A percentile compares a stretch with the other conserved stretches of the same genome.
phyloP scores from a whole-genome alignment of 1,140 invertebrate genomes.

The Aphaenogaster rudis region DNA sequence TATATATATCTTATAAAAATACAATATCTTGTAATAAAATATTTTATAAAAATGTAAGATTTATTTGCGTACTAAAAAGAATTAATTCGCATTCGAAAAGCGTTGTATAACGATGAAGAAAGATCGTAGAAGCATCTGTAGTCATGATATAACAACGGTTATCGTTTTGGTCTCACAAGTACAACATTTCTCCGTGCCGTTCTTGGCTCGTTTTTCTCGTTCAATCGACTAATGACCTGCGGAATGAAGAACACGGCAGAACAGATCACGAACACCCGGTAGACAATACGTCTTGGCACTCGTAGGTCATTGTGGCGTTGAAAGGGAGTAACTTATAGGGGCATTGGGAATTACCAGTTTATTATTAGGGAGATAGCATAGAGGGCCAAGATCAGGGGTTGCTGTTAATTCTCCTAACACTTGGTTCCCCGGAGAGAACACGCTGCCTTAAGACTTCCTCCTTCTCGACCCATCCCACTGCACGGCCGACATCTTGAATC shows the following conservation, averaged over 20 bases:
- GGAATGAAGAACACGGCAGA: constrained; percentile 35
- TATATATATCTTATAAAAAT: background rate
- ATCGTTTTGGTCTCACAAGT: constrained; percentile 20
- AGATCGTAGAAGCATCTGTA: background rate
- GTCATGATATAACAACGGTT: background rate
- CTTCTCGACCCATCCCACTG: constrained; percentile 73
- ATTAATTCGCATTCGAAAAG: background rate
- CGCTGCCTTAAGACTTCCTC: constrained; percentile 85
- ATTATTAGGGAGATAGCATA: constrained; percentile 87
- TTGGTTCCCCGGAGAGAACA: constrained; percentile 83
- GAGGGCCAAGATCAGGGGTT: constrained; percentile 84
- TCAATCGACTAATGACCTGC: constrained; percentile 63
- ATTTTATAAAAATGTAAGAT: background rate
- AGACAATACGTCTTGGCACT: constrained; percentile 80
- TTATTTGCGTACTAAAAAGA: background rate
- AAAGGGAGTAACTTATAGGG: constrained; percentile 87
- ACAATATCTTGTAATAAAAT: no score
- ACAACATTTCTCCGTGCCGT: constrained; percentile 6
- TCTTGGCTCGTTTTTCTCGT: constrained; percentile 32
- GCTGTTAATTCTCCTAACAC: constrained; percentile 86
- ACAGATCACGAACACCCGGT: constrained; percentile 74
- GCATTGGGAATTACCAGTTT: constrained; percentile 87
- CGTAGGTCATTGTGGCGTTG: constrained; percentile 85
- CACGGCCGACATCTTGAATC: constrained; percentile 82
- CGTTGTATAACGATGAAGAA: background rate